Evolutionary conservation across 2,113 vertebrate species (phyloP).

Genomic region (Eonycteris spelaea): DNA sequence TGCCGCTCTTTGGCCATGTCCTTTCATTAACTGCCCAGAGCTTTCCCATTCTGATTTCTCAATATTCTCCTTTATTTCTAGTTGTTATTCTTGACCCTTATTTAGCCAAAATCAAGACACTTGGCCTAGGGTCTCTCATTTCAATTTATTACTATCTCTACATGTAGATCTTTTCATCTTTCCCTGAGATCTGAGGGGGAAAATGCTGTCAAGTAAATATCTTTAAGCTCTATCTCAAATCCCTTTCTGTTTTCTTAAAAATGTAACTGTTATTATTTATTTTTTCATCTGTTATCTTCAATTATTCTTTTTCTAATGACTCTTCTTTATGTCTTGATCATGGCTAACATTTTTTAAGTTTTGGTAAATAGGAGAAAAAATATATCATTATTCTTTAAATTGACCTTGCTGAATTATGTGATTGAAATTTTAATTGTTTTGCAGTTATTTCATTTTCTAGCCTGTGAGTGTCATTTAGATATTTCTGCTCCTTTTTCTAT

Average conservation of each 20-base stretch:
- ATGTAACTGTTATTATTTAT: neutral
- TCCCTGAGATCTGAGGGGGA: neutral
- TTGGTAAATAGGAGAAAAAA: neutral
- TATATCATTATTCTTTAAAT: neutral
- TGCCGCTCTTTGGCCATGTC: neutral
- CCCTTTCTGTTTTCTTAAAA: slow-evolving; percentile 9
- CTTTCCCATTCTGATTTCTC: neutral
- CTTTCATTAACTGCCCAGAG: neutral
- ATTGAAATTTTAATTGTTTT: neutral
- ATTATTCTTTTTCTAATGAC: neutral
- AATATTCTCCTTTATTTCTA: neutral
- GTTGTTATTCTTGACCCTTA: neutral
- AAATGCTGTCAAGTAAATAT: neutral
- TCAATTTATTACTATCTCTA: neutral
- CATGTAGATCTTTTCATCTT: neutral
- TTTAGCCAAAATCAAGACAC: neutral
- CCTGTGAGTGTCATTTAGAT: neutral
- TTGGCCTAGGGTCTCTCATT: neutral
- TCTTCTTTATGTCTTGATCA: neutral
- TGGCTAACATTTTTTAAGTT: neutral
- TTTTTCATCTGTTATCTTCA: neutral
- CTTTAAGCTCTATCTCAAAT: neutral
- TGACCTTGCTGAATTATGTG: neutral
- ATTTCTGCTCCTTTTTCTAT: neutral
- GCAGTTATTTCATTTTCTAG: neutral